Base-by-base conservation (phyloP, 92 coral and sea anemone species). In the Plumapathes pennacea region DNA sequence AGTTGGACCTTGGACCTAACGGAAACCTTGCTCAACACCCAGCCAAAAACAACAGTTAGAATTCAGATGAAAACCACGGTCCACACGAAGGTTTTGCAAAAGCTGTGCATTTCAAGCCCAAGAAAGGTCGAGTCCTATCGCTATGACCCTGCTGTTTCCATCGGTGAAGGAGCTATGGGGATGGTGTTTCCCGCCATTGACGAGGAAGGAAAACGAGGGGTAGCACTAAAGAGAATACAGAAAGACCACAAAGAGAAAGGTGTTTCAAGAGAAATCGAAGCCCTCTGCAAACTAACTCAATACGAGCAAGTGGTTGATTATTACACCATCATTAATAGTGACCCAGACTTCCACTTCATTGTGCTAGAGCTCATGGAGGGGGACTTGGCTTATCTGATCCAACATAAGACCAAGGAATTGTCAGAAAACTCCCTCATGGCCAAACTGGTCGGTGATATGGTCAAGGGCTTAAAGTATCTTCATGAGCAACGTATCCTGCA, bases 321-420 rank as follows among this genome's bases (percentile, higher is more conserved):
- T 37, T 75, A 76, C 13, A n/a, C n/a, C n/a, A 46, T 14, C 13
- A 14, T 47, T 2, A 13, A 30, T 17, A 83, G 76, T 24, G 70
- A 76, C 27, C 20, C 18, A 12, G 34, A 38, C 32, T 82, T 76
- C 41, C 38, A 69, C 17, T 82, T 38, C 41, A 61, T 75, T 34
- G 66, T 58, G 13, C 32, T 82, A 46, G 89, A 82, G 40, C 38
- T 82, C 9, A 82, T 82, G 89, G 89, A 82, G 29, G 89, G 89
- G 0, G 81, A 80, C 54, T 50, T 80, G 30, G 39, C 42, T 15
- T 42, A 63, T 25, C 70, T 79, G 8, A 50, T 63, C 25, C 17
- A 15, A 1, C 32, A 28, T 3, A 30, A 53, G 10, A 31, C 11
- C 20, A 26, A 50, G 14, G 5, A 11, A 3, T 8, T 20, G 13